phyloP scores from a whole-genome alignment of 2,113 vertebrate genomes.

The Pseudonaja textilis region DNA sequence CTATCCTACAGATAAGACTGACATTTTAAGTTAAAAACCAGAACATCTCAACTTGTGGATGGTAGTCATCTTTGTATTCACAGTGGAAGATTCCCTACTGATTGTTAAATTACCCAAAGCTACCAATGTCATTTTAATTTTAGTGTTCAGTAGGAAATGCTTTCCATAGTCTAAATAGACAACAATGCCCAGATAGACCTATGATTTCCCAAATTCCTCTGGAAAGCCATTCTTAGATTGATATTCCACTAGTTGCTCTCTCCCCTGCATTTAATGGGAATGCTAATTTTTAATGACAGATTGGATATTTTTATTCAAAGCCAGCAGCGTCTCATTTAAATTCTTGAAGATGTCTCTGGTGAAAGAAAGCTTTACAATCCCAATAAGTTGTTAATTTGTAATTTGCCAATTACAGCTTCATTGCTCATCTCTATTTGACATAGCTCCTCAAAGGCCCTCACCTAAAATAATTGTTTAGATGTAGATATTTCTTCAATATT shows the following conservation, averaged over 20 bases:
- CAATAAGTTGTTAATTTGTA: constrained; percentile 7
- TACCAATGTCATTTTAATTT: neutral
- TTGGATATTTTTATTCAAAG: neutral
- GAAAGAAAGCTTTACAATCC: neutral
- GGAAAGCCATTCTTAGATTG: neutral
- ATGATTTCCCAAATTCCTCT: neutral
- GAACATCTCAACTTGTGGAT: neutral
- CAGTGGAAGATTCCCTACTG: neutral
- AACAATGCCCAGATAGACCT: neutral
- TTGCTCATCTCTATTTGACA: neutral
- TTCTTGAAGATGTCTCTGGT: neutral
- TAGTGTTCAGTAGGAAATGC: neutral
- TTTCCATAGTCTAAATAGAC: neutral
- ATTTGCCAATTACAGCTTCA: neutral
- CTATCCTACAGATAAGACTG: neutral
- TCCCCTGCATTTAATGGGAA: neutral
- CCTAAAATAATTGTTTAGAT: neutral
- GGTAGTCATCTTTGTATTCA: neutral
- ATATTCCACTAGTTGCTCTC: neutral
- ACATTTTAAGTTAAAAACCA: neutral
- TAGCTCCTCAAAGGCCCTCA: neutral
- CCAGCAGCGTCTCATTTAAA: neutral
- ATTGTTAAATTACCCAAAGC: neutral
- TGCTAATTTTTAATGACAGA: neutral
- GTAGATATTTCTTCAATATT: neutral